Base-by-base conservation (phyloP, 2,888 invertebrate genomes). In the Aelia acuminata region DNA sequence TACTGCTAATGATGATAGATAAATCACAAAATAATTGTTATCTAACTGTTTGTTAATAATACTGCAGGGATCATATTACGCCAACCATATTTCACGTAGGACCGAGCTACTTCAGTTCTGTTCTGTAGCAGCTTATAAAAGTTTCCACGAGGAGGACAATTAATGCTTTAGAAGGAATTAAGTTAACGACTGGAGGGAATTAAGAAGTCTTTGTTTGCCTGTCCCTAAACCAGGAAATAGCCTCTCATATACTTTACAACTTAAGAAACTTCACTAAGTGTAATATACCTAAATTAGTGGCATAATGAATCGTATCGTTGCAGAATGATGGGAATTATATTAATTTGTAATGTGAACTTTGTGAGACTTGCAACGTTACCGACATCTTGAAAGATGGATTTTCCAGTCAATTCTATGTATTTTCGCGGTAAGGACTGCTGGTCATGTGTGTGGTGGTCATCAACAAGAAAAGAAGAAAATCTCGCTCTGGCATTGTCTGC, bases 91-190 rank as follows among this genome's bases (percentile, higher is more conserved):
- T 31, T 63, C 20, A 11, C 63, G 3, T 4, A 18, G 63, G 31
- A 11, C 63, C 26, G n/a, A n/a, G n/a, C 63, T 70, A 70, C 63
- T 35, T 70, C 63, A 70, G 63, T 1, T 70, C 18, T 7, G n/a
- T 39, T 43, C 10, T 22, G n/a, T n/a, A 43, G 80, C 43, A 47
- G 80, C 80, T 80, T 80, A 80, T 39, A 80, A 80, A 80, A 80
- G 80, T 80, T 80, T 47, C 43, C 43, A 43, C 22, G 80, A 80
- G n/a, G 39, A 75, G 35, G 80, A 80, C 80, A 80, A 80, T 80
- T 80, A 80, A 80, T 80, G 80, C 80, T 80, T 70, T 80, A 80
- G 80, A 80, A 80, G 80, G 80, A 80, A 80, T 80, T 80, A 80
- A 80, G 43, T 80, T 80, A 80, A 80, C 43, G 80, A 80, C 80